Evolutionary conservation across 2,797 vertebrate species (phyloP).

Genomic region (Mus caroli): DNA sequence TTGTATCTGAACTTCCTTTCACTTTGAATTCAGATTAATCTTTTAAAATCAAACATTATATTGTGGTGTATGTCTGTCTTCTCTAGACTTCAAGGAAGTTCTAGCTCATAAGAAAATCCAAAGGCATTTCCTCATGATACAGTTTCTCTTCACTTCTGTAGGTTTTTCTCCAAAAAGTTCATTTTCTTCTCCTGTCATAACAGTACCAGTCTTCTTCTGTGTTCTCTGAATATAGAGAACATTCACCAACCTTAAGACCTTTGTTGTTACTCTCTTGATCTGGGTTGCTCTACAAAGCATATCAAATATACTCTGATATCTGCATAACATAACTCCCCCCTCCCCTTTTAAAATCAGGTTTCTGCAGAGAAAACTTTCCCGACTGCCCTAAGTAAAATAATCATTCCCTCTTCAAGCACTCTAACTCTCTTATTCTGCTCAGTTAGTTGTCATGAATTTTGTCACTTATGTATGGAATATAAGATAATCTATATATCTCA

Average conservation of each 20-base stretch:
- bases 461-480: background rate
- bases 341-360: background rate
- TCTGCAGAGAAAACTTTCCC: background rate
- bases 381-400: background rate
- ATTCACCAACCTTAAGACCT: background rate
- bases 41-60: background rate
- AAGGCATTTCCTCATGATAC: background rate
- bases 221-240: background rate
- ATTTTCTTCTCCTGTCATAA: background rate
- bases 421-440: background rate
- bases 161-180: background rate
- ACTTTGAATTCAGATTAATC: background rate
- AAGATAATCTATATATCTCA: background rate
- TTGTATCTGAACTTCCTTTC: background rate
- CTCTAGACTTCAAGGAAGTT: background rate
- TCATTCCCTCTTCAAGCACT: background rate
- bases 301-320: background rate
- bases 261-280: background rate
- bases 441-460: background rate
- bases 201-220: background rate
- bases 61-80: background rate
- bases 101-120: background rate
- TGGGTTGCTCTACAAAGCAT: background rate
- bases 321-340: background rate
- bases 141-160: background rate